phyloP scores from a whole-genome alignment of 2,797 vertebrate genomes.

The Lates japonicus region DNA sequence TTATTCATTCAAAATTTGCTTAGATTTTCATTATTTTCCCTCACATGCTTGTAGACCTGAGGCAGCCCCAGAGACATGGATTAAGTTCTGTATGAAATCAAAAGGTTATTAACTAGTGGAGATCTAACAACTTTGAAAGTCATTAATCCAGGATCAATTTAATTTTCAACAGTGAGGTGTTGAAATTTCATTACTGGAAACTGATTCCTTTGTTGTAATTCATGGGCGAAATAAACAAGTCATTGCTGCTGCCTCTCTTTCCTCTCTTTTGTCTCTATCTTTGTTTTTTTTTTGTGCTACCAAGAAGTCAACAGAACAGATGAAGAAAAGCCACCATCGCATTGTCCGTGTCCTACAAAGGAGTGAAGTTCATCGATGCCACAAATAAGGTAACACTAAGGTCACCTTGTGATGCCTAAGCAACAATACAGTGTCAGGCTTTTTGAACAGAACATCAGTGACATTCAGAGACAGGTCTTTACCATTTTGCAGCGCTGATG shows the following conservation, averaged over 20 bases:
- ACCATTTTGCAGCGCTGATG: not conserved
- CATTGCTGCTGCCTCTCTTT: constrained; percentile 33
- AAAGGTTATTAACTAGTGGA: constrained; percentile 21
- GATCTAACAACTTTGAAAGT: not conserved
- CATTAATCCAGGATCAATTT: not conserved
- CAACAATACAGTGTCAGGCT: constrained; percentile 60
- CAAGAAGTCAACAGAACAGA: constrained; percentile 99
- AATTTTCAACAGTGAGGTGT: not conserved
- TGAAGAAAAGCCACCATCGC: constrained; percentile 99
- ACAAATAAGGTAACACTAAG: constrained; percentile 93
- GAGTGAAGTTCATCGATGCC: constrained; percentile 99
- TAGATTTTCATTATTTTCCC: not conserved
- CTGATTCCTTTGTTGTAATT: not conserved
- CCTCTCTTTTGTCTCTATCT: constrained; percentile 3
- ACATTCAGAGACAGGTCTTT: constrained; percentile 34
- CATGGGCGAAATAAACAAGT: constrained; percentile 32
- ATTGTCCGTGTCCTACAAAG: constrained; percentile 98
- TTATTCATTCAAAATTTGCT: not conserved
- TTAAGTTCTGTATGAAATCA: not conserved
- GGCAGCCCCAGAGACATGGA: not conserved
- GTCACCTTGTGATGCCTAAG: constrained; percentile 13
- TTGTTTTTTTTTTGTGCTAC: constrained; percentile 48
- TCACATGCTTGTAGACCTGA: not conserved
- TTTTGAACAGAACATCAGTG: constrained; percentile 26
- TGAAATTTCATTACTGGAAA: constrained; percentile 4